Percentiles rank a stretch among this genome's conserved stretches.
These are phyloP conservation scores for Lineus longissimus DNA, from an alignment of 1,140 invertebrate genomes.

Conservation along the genomic window DNA sequence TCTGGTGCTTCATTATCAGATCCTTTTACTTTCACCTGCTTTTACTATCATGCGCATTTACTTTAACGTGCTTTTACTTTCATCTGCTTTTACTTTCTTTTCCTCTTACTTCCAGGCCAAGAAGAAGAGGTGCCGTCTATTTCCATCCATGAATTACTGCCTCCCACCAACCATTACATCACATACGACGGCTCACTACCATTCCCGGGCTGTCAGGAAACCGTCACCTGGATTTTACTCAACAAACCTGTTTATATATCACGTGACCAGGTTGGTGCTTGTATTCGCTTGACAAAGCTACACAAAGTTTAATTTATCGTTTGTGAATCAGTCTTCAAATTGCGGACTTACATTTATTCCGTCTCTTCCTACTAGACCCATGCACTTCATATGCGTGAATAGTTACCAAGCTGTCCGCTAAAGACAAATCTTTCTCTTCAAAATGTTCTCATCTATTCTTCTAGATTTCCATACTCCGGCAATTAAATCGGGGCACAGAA, in stretches of 20 bases:
- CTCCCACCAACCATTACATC: conserved; percentile 41
- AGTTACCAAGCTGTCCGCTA: not conserved
- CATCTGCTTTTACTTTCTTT: no score
- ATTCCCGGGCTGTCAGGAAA: conserved; percentile 50
- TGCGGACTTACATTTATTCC: not conserved
- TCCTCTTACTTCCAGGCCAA: no score
- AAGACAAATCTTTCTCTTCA: not conserved
- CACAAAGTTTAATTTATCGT: not conserved
- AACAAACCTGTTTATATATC: conserved; percentile 50
- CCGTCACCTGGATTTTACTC: conserved; percentile 51
- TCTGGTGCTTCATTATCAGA: no score
- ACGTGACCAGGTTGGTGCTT: conserved; percentile 46
- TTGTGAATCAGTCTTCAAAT: not conserved
- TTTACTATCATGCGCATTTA: no score
- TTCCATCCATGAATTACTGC: conserved; percentile 33
- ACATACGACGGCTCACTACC: conserved; percentile 54
- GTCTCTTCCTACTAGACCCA: not conserved
- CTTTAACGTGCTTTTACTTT: no score
- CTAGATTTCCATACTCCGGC: not conserved
- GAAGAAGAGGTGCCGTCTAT: not conserved
- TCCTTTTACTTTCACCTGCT: no score
- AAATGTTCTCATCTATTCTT: not conserved
- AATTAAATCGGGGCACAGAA: conserved; percentile 33
- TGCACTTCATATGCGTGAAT: not conserved
- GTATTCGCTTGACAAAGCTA: not conserved